Conservation (phyloP, 1,140 invertebrate species). For the Brachionus koreanus region DNA sequence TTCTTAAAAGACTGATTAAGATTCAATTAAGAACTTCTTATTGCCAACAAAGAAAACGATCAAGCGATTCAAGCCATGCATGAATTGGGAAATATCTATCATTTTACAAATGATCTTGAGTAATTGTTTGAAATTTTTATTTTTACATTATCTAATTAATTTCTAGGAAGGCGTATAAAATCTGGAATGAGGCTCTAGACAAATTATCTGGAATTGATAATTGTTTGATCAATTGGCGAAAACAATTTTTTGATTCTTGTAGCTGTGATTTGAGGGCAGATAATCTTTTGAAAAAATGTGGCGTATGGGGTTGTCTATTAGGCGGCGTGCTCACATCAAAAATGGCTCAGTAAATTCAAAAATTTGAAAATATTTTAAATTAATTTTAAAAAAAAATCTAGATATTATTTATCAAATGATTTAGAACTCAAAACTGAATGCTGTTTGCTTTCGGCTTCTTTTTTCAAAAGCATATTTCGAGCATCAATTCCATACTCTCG, state of each 20-base stretch:
- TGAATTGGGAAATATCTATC: conserved; percentile 57
- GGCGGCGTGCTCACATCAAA: conserved; percentile 56
- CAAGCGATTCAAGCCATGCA: conserved; percentile 56
- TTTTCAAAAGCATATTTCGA: conserved; percentile 52
- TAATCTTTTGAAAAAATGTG: conserved; percentile 53
- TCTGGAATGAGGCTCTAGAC: conserved; percentile 30
- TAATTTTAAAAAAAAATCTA: neutral
- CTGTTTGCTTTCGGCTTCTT: conserved; percentile 2
- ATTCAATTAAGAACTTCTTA: conserved; percentile 51
- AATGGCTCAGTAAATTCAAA: conserved; percentile 56
- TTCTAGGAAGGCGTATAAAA: conserved; percentile 29
- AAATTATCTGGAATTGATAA: neutral
- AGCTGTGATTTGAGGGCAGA: neutral
- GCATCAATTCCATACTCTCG: conserved; percentile 55
- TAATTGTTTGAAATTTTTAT: conserved; percentile 44
- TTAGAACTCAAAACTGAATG: conserved; percentile 41
- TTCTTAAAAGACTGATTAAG: neutral
- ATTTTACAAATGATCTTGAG: conserved; percentile 52
- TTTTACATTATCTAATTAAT: neutral
- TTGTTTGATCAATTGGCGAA: conserved; percentile 36
- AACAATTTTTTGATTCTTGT: neutral
- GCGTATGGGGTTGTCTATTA: conserved; percentile 56
- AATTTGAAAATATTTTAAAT: neutral
- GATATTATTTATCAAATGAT: neutral
- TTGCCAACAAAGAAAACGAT: conserved; percentile 52